Evolutionary conservation across 2,888 invertebrate species (phyloP), one percentile per base, ranked within the genome.

Genomic region (Onthophagus sagittarius): DNA sequence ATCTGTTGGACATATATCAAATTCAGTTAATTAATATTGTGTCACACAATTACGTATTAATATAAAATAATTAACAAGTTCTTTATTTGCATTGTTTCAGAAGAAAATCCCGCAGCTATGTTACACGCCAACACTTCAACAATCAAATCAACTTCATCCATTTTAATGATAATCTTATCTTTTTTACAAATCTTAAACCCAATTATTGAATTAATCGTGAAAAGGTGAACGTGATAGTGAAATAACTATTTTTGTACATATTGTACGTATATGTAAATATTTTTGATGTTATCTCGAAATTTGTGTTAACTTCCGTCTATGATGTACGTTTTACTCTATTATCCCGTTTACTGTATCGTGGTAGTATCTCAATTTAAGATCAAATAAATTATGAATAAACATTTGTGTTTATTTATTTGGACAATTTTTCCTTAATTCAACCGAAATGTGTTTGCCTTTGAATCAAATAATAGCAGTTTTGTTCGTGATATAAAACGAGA

Each of bases 81-180:
- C n/a, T n/a, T n/a, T n/a, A n/a, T n/a, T 53, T 53, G 39, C 9
- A 23, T 67, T 67, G 67, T 67, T 67, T 67, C 88, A 92, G 91
- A 91, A 83, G 92, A 92, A 83, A 91, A 91, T 63, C 91, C 91
- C 75, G 92, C 92, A 11, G 92, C 92, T 0, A 91, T 92, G 91
- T 89, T 92, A 78, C 91, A 91, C 77, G 90, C 90, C 15, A 91
- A 90, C 83, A 89, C n/a, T 32, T 14, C 67, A 7, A 32, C 39
- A 9, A 53, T 9, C 39, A 53, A 53, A 4, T 53, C 39, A 53
- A 9, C 39, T 53, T 11, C 39, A 53, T 4, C 2, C 11, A 53
- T 53, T 11, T 53, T 53, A 9, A 23, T 23, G 23, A 53, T 53
- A 53, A 53, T 53, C 39, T 53, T 53, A 9, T 53, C 39, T 9